Evolutionary conservation across 1,140 invertebrate species (phyloP).

Genomic region (Pachypeltis micranthus): DNA sequence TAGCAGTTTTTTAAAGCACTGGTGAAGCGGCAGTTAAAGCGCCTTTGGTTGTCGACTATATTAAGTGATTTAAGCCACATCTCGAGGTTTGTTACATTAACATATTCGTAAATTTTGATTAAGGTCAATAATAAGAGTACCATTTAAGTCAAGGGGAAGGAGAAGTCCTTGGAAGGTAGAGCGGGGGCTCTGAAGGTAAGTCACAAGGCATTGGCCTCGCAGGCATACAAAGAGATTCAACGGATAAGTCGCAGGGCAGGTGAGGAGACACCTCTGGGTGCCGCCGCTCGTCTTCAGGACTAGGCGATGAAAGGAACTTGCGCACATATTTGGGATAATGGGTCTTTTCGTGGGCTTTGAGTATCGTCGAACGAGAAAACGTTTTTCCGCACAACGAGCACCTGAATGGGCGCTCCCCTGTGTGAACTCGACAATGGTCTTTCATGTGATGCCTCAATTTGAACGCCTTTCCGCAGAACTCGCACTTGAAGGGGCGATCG

Average conservation of each 20-base stretch:
- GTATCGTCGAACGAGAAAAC: conserved; percentile 75
- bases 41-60: too few relatives aligned
- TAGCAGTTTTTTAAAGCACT: too few relatives aligned
- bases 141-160: conserved; percentile 22
- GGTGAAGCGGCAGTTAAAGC: too few relatives aligned
- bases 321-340: conserved; percentile 80
- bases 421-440: conserved; percentile 82
- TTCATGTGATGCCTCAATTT: conserved; percentile 85
- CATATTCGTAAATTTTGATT: too few relatives aligned
- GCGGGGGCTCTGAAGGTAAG: conserved; percentile 11
- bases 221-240: conserved; percentile 26
- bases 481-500: conserved; percentile 78
- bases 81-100: too few relatives aligned
- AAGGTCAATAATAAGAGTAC: conserved; percentile 4
- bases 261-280: conserved; percentile 21
- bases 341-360: conserved; percentile 83
- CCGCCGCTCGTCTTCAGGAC: conserved; percentile 54
- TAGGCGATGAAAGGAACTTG: conserved; percentile 73
- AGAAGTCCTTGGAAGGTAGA: conserved; percentile 23
- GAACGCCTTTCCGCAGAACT: conserved; percentile 82
- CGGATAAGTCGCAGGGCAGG: conserved; percentile 27
- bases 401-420: conserved; percentile 76
- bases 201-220: conserved; percentile 21
- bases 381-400: conserved; percentile 80
- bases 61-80: too few relatives aligned